Evolutionary conservation across 2,888 invertebrate genomes (phyloP), one percentile per base, ranked within the genome.

Genomic region (Cantharis rufa): DNA sequence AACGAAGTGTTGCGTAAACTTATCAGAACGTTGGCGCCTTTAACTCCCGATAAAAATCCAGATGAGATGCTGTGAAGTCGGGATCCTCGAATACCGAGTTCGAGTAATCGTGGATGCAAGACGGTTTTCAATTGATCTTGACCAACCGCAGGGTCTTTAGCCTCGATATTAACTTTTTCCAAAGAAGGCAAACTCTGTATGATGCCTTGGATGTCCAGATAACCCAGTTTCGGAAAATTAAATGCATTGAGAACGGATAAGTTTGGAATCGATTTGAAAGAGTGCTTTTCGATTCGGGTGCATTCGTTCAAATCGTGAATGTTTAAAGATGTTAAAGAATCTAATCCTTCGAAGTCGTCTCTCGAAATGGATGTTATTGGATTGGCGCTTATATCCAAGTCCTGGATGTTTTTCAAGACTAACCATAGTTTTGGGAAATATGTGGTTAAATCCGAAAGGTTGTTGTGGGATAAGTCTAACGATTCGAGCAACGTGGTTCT

Each of bases 191-290:
- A 88, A 80, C 93, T 90, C 81, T 93, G 93, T n/a, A 97, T 88
- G 28, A 96, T 91, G 0, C 96, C 96, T 84, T 94, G 93, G n/a
- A 96, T 91, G 87, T 97, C 96, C 79, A 96, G 90, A 84, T 96
- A 96, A 0, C 96, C 96, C 21, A 97, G 86, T 82, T 94, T 91
- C 0, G 96, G 96, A 84, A 93, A 94, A 70, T 93, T 92, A 84
- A 92, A 94, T 0, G 95, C 93, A 79, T 93, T 90, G 10, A 97
- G 85, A 72, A 91, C 90, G 0, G 92, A 90, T 72, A 97, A 87
- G 86, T 94, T 94, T 0, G 92, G 90, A 7, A 96, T 86, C 11
- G 92, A 88, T 83, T 92, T 93, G 82, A 97, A 95, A 0, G 95
- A 94, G 82, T 92, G 93, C 86, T 95, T 95, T 85, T 97, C 97